Evolutionary conservation across 2,113 vertebrate species (phyloP), one percentile per base, ranked within the genome.

Genomic region (Crocuta crocuta): DNA sequence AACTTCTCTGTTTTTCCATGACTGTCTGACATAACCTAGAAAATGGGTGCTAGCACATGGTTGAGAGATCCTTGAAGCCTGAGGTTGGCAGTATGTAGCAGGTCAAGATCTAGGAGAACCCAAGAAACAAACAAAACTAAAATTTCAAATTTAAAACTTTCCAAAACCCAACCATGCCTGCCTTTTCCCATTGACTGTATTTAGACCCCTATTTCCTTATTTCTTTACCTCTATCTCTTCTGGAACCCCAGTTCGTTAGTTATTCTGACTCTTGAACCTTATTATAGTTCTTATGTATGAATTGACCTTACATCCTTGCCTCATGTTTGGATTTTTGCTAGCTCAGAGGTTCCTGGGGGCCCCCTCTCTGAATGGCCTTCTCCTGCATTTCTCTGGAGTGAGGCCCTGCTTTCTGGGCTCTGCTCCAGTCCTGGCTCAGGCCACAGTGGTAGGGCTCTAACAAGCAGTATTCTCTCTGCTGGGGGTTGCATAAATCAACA

Each of bases 1-100:
- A 53, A 66, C 1, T 61, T 78, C 6, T 84, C 5, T 85, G 74
- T 89, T 85, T 91, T n/a, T 8, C 12, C 53, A 28, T 81, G 23
- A 10, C 19, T 53, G 55, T 58, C 8, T 10, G 6, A 65, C 15
- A 24, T 7, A 87, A 73, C 0, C 10, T 23, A 13, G 28, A 63
- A 92, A 96, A 90, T 35, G 17, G 26, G 0, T 19, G 82, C 10
- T 39, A 39, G 21, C 13, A 33, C 21, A 6, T 24, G 26, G 26
- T 12, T 86, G 21, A n/a, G 16, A 65, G 16, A 65, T 33, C 3
- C 23, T 85, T 6, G 2, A 5, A 76, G 23, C 15, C 3, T 21
- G 1, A 23, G 4, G 6, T 48, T 31, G 21, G 12, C 10, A 53
- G 7, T 35, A 0, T n/a, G 2, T 10, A 2, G 17, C 15, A 53